A percentile compares a stretch with the other conserved stretches of the same genome.
These are phyloP conservation scores for Penaeus japonicus DNA, from an alignment of 1,140 invertebrate species.

Conservation along the genomic window DNA sequence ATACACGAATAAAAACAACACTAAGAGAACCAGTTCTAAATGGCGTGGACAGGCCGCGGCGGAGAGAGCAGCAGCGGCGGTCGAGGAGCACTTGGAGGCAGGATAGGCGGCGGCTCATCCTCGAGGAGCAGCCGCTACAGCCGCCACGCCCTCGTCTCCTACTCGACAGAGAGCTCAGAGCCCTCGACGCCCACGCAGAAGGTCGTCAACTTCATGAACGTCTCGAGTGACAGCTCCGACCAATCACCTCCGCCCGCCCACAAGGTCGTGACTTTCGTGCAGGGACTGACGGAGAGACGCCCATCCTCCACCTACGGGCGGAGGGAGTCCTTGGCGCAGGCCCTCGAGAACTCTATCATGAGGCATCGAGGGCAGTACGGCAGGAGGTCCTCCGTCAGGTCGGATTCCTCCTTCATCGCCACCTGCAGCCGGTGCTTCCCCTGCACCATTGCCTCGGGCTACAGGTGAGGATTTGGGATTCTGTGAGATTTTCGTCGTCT, in stretches of 20 bases:
- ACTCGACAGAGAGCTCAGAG: slow-evolving; percentile 14
- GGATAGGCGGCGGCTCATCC: too few species aligned
- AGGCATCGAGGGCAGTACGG: background rate
- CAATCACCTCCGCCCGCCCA: background rate
- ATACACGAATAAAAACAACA: too few species aligned
- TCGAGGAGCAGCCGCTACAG: too few species aligned
- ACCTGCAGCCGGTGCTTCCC: slow-evolving; percentile 19
- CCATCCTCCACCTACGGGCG: background rate
- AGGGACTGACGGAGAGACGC: background rate
- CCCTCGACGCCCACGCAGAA: background rate
- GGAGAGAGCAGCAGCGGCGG: too few species aligned
- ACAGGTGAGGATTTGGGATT: slow-evolving; percentile 21
- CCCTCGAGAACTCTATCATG: slow-evolving; percentile 33
- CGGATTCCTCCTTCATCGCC: background rate
- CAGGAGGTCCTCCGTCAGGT: background rate
- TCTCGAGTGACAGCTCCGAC: background rate
- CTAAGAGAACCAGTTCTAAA: too few species aligned
- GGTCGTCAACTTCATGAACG: slow-evolving; percentile 14
- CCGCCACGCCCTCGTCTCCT: background rate
- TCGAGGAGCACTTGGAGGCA: too few species aligned
- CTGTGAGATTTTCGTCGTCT: too few species aligned
- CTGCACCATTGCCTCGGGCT: slow-evolving; percentile 29
- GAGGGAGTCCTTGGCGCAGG: slow-evolving; percentile 13
- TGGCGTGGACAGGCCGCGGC: too few species aligned
- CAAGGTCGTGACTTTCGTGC: background rate